Conservation (phyloP, 2,113 vertebrate genomes). For the Psittacus erithacus region DNA sequence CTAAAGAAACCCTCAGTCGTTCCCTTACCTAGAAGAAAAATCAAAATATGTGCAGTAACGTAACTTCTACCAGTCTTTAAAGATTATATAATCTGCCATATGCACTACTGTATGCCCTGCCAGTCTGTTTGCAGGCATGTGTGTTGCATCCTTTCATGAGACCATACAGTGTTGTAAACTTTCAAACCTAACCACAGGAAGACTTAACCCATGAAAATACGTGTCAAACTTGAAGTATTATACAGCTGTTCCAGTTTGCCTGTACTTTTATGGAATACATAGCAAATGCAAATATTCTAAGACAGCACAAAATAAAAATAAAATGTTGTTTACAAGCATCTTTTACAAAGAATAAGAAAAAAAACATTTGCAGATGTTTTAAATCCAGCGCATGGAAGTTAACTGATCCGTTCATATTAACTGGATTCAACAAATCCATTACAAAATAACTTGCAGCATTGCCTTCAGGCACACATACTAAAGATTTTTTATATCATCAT, state of each 20-base stretch:
- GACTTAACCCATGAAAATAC: background rate
- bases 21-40: constrained; percentile 89
- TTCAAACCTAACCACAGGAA: constrained; percentile 4
- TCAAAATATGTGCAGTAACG: constrained; percentile 77
- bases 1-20: constrained; percentile 94
- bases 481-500: background rate
- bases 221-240: background rate
- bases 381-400: background rate
- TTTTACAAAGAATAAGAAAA: background rate
- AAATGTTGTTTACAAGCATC: background rate
- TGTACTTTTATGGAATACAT: background rate
- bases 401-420: background rate
- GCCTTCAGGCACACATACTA: background rate
- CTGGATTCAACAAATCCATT: background rate
- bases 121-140: constrained; percentile 21
- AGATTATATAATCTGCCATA: constrained; percentile 59
- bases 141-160: background rate
- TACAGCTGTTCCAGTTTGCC: background rate
- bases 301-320: background rate
- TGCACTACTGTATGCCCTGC: constrained; percentile 18
- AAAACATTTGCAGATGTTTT: background rate
- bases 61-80: constrained; percentile 56
- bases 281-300: background rate
- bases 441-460: background rate
- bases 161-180: background rate